Evolutionary conservation across 92 coral and sea anemone genomes (phyloP).

Genomic region (Epizoanthus scotinus): DNA sequence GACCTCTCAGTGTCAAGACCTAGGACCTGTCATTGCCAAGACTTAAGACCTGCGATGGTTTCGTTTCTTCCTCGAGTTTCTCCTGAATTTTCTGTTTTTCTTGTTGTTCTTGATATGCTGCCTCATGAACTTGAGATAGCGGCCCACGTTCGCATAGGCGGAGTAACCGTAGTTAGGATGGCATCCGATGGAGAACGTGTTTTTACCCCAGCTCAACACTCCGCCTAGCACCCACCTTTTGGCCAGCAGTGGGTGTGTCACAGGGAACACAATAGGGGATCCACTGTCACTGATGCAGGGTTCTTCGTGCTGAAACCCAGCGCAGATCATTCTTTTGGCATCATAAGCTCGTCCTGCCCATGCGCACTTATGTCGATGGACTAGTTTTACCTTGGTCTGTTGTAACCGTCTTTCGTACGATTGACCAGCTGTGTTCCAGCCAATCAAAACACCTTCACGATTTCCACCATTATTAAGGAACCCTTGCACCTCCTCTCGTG

Average conservation of each 20-base stretch:
- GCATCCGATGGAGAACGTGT: conserved; percentile 64
- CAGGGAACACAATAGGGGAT: conserved; percentile 88
- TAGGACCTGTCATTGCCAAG: background rate
- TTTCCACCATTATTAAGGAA: conserved; percentile 48
- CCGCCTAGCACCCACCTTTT: conserved; percentile 84
- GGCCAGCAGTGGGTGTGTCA: conserved; percentile 42
- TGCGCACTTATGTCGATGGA: conserved; percentile 60
- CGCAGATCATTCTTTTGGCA: conserved; percentile 69
- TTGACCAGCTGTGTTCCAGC: conserved; percentile 74
- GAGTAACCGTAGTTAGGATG: conserved; percentile 68
- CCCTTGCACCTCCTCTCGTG: conserved; percentile 48
- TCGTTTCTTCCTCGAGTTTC: conserved; percentile 1
- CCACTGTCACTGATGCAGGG: conserved; percentile 93
- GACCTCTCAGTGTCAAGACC: too few relatives aligned
- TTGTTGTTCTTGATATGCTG: conserved; percentile 39
- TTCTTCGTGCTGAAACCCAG: conserved; percentile 66
- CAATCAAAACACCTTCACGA: conserved; percentile 73
- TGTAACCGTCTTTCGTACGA: conserved; percentile 64
- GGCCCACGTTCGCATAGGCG: conserved; percentile 74
- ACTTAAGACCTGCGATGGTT: background rate
- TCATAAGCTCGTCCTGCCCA: conserved; percentile 69
- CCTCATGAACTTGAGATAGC: conserved; percentile 79
- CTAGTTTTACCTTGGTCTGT: conserved; percentile 63
- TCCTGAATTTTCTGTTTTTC: background rate
- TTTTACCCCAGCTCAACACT: conserved; percentile 90